Conservation (phyloP, 2,797 vertebrate genomes). For the Pygocentrus nattereri region DNA sequence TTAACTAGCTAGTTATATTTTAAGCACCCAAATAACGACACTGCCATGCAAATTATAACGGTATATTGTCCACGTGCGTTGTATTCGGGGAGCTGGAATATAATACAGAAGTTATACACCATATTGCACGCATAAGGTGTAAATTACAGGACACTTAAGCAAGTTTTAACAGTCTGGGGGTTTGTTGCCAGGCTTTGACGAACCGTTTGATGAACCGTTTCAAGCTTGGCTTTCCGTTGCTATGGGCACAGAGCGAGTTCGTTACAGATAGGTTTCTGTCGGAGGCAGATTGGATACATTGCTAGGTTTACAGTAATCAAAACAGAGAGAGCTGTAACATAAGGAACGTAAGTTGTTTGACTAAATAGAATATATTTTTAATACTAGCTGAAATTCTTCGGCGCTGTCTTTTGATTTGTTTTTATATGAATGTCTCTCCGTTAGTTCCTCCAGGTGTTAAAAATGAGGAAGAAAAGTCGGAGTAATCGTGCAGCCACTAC, state of each 20-base stretch:
- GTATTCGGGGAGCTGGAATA: background rate
- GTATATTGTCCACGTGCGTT: constrained; percentile 1
- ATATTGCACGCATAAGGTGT: background rate
- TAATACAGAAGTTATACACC: background rate
- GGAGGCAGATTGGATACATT: background rate
- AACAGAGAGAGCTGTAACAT: background rate
- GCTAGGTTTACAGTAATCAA: background rate
- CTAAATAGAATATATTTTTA: background rate
- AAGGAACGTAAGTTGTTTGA: background rate
- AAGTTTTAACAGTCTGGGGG: background rate
- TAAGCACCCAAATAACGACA: background rate
- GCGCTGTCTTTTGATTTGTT: background rate
- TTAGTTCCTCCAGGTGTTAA: constrained; percentile 66
- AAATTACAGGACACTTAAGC: background rate
- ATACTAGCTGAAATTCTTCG: background rate
- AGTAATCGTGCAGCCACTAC: constrained; percentile 85
- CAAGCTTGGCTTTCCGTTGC: constrained; percentile 28
- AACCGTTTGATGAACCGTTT: constrained; percentile 18
- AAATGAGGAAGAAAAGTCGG: constrained; percentile 96
- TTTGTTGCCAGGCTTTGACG: constrained; percentile 21
- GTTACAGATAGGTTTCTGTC: background rate
- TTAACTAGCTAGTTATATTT: no score
- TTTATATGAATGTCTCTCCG: constrained; percentile 14
- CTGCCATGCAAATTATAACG: background rate
- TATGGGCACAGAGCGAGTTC: constrained; percentile 21